phyloP scores from a whole-genome alignment of 2,797 vertebrate species.

The Helostoma temminkii region DNA sequence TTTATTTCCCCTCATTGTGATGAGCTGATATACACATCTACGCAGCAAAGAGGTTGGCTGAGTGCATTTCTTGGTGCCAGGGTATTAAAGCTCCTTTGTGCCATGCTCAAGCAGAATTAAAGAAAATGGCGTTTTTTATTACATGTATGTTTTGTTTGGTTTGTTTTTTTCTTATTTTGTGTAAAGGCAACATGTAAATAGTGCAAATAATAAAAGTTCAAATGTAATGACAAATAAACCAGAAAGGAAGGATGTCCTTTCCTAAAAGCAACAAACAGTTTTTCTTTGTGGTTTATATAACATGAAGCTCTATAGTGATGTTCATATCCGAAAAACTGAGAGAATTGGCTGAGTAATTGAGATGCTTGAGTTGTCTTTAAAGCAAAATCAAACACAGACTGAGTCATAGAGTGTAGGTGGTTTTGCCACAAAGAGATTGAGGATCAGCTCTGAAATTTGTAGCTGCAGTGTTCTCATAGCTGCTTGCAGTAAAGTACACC shows the following conservation, averaged over 20 bases:
- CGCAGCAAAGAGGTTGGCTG: conserved; percentile 37
- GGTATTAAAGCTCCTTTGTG: conserved; percentile 65
- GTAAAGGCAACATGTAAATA: conserved; percentile 80
- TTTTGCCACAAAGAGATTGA: conserved; percentile 50
- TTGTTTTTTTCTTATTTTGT: conserved; percentile 65
- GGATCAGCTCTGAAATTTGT: conserved; percentile 45
- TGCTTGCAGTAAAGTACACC: conserved; percentile 23
- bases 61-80: conserved; percentile 54
- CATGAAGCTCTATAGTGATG: neutral
- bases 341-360: conserved; percentile 52
- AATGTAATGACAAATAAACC: conserved; percentile 79
- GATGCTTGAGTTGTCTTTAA: conserved; percentile 60
- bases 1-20: conserved; percentile 50
- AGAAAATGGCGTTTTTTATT: conserved; percentile 39
- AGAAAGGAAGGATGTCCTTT: conserved; percentile 67
- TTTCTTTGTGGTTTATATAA: conserved; percentile 49
- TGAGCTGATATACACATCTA: conserved; percentile 51
- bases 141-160: conserved; percentile 54
- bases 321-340: conserved; percentile 23
- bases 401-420: conserved; percentile 71
- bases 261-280: conserved; percentile 41
- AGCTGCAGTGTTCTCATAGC: conserved; percentile 44
- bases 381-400: conserved; percentile 54
- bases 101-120: conserved; percentile 60
- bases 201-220: conserved; percentile 81